Evolutionary conservation across 2,888 invertebrate species (phyloP), one percentile per base, ranked within the genome.

Genomic region (Myopa testacea): DNA sequence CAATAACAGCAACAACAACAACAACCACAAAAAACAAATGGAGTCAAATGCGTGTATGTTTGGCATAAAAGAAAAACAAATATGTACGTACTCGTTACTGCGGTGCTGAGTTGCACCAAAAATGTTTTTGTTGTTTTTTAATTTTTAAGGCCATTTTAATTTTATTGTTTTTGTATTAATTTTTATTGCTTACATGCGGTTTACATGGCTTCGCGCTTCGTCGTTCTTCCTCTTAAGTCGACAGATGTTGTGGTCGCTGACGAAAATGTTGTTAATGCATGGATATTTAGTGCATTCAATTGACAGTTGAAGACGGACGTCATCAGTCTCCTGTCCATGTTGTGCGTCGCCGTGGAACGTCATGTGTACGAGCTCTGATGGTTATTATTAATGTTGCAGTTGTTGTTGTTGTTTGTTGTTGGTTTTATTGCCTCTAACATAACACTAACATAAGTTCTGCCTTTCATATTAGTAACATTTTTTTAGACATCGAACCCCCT

Each of bases 221-320:
- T 34, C 40, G 37, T 63, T 63, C 26, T 38, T 10, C 58, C 63
- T 10, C 65, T 10, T 52, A 14, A 19, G 70, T 37, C 34, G 69
- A 75, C 78, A 78, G 78, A 78, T 78, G 78, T 75, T 75, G 71
- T 80, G 83, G 84, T 84, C 82, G 83, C 78, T 79, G 82, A 82
- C 83, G 82, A 68, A 75, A 45, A 58, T 60, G 82, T 83, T 69
- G 78, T 84, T 84, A 81, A 85, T 85, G 85, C 85, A 85, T 85
- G 19, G 10, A 10, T 85, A 87, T 86, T 86, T 85, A 85, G 84
- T 83, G 83, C 82, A 80, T 81, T 79, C 82, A 82, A 82, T 82
- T 82, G 77, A 60, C 81, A 81, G 81, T 81, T 80, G 82, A 77
- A 79, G 80, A 78, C 79, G 68, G 80, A 77, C 79, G 65, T 78